These are phyloP conservation scores for Drosophila subsilvestris DNA, from an alignment of 2,888 invertebrate species.

Conservation along the genomic window DNA sequence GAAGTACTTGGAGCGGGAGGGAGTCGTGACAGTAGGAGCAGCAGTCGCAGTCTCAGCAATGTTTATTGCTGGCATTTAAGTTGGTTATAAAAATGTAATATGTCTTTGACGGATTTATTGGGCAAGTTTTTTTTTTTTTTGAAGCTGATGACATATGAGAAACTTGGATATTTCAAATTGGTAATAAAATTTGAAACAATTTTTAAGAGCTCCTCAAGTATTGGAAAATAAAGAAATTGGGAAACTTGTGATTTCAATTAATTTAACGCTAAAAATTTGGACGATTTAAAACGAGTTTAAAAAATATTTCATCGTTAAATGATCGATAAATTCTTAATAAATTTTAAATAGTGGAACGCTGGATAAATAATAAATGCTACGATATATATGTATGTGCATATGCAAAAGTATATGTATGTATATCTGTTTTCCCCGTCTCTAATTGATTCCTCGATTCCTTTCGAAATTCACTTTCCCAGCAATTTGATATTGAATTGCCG, in stretches of 20 bases:
- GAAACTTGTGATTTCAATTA: too few relatives aligned
- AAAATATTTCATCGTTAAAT: too few relatives aligned
- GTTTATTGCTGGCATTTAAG: constrained; percentile 27
- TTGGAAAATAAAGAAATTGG: not conserved
- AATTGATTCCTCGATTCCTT: constrained; percentile 35
- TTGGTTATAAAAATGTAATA: constrained; percentile 31
- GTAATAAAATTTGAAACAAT: not conserved
- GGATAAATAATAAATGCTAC: too few relatives aligned
- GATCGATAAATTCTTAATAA: too few relatives aligned
- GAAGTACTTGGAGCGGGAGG: not conserved
- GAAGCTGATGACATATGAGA: not conserved
- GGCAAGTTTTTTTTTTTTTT: not conserved
- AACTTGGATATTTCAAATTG: not conserved
- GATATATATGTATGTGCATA: too few relatives aligned
- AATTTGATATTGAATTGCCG: constrained; percentile 37
- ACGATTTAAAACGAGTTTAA: too few relatives aligned
- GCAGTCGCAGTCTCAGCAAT: not conserved
- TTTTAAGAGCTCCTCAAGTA: not conserved
- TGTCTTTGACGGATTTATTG: constrained; percentile 21
- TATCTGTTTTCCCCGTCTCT: constrained; percentile 13
- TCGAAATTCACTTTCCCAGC: constrained; percentile 42
- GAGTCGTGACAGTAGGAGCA: not conserved
- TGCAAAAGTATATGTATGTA: constrained; percentile 1
- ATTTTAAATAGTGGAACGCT: too few relatives aligned
- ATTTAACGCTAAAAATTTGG: too few relatives aligned